phyloP scores from a whole-genome alignment of 2,797 vertebrate genomes.

The Graptemys geographica region DNA sequence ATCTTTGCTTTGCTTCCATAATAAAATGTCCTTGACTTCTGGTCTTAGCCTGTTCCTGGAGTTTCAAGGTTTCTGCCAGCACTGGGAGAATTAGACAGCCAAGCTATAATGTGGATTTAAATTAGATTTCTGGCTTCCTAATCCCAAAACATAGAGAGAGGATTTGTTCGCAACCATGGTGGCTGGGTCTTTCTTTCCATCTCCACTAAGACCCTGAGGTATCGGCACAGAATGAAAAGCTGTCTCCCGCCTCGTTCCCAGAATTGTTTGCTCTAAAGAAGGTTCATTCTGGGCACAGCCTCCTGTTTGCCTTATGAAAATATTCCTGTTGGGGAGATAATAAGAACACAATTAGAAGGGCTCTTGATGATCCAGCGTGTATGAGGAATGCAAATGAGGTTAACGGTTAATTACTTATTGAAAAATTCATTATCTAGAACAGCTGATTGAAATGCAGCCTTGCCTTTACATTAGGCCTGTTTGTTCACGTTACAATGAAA shows the following conservation, averaged over 20 bases:
- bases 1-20: background rate
- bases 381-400: constrained; percentile 63
- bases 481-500: constrained; percentile 53
- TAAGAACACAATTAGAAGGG: constrained; percentile 38
- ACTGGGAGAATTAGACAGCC: background rate
- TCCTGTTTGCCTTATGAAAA: background rate
- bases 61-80: background rate
- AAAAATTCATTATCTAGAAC: constrained; percentile 65
- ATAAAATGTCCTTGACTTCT: background rate
- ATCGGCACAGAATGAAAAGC: background rate
- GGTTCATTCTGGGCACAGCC: background rate
- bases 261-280: background rate
- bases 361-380: constrained; percentile 4
- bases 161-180: background rate
- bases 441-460: constrained; percentile 69
- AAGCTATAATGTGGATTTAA: background rate
- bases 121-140: background rate
- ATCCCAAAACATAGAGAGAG: background rate
- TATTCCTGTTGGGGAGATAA: background rate
- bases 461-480: constrained; percentile 54
- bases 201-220: background rate
- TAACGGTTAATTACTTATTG: constrained; percentile 69
- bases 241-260: background rate
- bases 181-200: background rate
- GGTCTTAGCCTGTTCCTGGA: background rate